phyloP scores from a whole-genome alignment of 2,888 invertebrate genomes.

The Myopa tessellatipennis region DNA sequence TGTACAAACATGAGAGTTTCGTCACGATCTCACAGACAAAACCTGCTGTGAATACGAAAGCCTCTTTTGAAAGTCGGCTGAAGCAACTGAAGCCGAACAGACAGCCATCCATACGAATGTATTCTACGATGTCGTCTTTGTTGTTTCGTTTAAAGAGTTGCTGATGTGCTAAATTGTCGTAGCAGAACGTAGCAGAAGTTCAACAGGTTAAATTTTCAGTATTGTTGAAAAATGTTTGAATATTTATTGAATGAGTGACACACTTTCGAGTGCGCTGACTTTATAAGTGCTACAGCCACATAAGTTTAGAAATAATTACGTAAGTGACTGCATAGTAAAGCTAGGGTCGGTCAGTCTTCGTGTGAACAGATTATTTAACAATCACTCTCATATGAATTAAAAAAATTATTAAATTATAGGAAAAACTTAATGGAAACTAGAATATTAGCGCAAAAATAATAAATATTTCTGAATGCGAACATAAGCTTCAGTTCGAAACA shows the following conservation, averaged over 20 bases:
- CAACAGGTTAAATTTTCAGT: neutral
- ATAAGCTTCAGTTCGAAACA: too few species aligned
- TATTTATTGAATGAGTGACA: conserved; percentile 11
- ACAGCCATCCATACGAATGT: neutral
- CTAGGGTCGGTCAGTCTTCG: too few species aligned
- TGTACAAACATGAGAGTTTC: neutral
- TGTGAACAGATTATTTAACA: too few species aligned
- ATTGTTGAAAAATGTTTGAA: conserved; percentile 2
- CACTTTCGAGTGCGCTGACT: neutral
- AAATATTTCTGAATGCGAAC: too few species aligned
- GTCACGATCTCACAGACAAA: neutral
- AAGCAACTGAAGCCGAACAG: neutral
- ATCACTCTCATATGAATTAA: too few species aligned
- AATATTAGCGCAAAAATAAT: neutral
- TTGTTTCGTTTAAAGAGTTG: neutral
- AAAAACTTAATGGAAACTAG: neutral
- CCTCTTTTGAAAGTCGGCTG: neutral
- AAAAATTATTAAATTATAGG: too few species aligned
- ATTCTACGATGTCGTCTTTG: neutral
- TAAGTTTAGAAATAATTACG: neutral
- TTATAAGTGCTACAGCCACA: neutral
- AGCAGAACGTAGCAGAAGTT: neutral
- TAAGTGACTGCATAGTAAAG: neutral
- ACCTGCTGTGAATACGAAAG: neutral
- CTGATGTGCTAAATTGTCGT: conserved; percentile 9